Base-by-base conservation (phyloP, 2,888 invertebrate species). In the Gasteruption jaculator region DNA sequence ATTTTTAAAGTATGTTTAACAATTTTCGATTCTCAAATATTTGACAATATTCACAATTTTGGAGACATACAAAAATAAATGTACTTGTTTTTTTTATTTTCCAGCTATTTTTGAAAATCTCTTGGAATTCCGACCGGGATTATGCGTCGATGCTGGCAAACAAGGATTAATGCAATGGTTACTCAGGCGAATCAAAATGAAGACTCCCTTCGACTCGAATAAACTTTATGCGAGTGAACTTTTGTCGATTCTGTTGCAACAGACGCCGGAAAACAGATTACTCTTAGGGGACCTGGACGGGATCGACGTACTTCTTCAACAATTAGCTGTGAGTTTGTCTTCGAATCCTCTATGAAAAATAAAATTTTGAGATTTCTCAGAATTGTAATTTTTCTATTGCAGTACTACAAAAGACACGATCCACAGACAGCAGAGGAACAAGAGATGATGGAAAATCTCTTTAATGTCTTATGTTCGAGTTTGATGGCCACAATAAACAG, bases 361-460 rank as follows among this genome's bases (percentile, higher is more conserved):
- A n/a, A n/a, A n/a, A 27, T 20, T 11, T 16, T 11, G 21, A 33
- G 25, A 3, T 33, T 19, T n/a, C 5, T 38, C 5, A 5, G 5
- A 7, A 40, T 10, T 44, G n/a, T 44, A 14, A 10, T 39, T 24
- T 16, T 11, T 40, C 33, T 40, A 48, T 58, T 53, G 5, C 60
- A 87, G 86, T 86, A 86, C 60, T 96, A 93, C 73, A 96, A 96
- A 72, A 78, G 93, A 11, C 93, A 95, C 63, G 95, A 96, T 74
- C 96, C 96, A 0, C 76, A 78, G 38, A 84, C 85, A 39, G 82
- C 85, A 3, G 97, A 97, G 71, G 99, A 99, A 69, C 86, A 91
- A 59, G 99, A 99, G 72, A 86, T 92, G 61, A 97, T 99, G 97
- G 97, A 99, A 73, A 99, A 99, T 73, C 76, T 99, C 53, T 99